Conservation (phyloP, 2,888 invertebrate genomes). For the Coremacera marginata region DNA sequence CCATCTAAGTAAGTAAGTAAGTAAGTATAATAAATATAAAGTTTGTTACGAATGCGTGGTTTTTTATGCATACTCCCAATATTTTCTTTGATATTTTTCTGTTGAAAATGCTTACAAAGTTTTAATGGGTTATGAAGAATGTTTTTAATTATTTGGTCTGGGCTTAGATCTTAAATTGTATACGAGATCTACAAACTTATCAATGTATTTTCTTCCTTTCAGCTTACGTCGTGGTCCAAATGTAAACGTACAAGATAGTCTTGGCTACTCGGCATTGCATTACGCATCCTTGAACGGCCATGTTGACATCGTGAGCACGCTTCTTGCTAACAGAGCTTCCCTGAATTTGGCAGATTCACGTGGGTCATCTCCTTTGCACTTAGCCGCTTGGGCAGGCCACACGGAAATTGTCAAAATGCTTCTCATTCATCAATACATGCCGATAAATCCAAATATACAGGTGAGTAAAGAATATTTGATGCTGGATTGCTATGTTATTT, state of each 20-base stretch:
- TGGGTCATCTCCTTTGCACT: constrained; percentile 92
- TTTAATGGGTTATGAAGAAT: too few relatives aligned
- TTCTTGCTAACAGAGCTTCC: constrained; percentile 85
- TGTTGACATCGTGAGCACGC: constrained; percentile 87
- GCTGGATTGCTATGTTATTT: too few relatives aligned
- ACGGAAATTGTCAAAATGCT: constrained; percentile 88
- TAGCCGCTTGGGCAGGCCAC: constrained; percentile 95
- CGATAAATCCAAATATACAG: constrained; percentile 88
- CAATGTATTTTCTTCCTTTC: constrained; percentile 55
- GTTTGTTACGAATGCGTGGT: too few relatives aligned
- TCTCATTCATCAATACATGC: constrained; percentile 83
- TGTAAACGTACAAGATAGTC: constrained; percentile 92
- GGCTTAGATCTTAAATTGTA: not conserved
- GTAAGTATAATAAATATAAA: too few relatives aligned
- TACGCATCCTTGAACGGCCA: constrained; percentile 95
- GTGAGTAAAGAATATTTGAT: constrained; percentile 68
- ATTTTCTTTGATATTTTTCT: too few relatives aligned
- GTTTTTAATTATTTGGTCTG: not conserved
- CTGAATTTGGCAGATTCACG: constrained; percentile 90
- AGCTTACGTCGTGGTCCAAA: constrained; percentile 91
- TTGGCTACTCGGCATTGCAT: constrained; percentile 93
- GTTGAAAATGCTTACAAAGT: too few relatives aligned
- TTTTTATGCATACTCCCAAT: too few relatives aligned
- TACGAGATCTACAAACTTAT: not conserved
- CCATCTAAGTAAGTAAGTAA: too few relatives aligned